phyloP scores from a whole-genome alignment of 2,113 vertebrate genomes.

The Lamprotornis superbus region DNA sequence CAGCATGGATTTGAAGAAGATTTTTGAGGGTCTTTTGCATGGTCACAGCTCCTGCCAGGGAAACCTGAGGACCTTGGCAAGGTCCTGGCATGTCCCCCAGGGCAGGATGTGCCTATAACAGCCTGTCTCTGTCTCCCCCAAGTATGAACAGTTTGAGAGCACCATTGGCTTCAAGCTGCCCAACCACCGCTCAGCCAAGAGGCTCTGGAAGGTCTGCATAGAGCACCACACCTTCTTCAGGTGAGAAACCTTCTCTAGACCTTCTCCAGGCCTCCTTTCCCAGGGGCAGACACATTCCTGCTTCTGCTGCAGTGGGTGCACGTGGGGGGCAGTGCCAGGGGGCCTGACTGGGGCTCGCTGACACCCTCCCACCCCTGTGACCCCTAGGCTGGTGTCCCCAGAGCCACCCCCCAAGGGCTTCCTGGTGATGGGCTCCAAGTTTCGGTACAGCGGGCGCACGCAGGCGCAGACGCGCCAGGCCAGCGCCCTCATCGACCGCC shows the following conservation, averaged over 20 bases:
- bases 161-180: conserved; percentile 98
- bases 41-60: background rate
- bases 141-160: conserved; percentile 99
- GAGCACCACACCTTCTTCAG: conserved; percentile 99
- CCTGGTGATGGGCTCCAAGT: conserved; percentile 98
- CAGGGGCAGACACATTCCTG: background rate
- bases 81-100: background rate
- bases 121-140: background rate
- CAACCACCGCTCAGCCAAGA: conserved; percentile 96
- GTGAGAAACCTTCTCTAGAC: conserved; percentile 69
- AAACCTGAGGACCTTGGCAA: background rate
- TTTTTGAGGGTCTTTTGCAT: background rate
- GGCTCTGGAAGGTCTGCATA: conserved; percentile 99
- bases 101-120: background rate
- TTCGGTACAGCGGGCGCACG: conserved; percentile 95
- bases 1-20: background rate
- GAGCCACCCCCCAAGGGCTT: conserved; percentile 97
- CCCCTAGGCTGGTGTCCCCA: conserved; percentile 89
- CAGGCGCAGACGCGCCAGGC: conserved; percentile 96
- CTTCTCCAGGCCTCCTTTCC: background rate
- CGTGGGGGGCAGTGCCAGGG: rapidly evolving
- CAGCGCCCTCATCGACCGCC: conserved; percentile 93
- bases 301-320: background rate
- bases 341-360: background rate
- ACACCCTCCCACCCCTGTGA: background rate